Conservation (phyloP, 2,888 invertebrate genomes). For the Pseudanteris insignis region DNA sequence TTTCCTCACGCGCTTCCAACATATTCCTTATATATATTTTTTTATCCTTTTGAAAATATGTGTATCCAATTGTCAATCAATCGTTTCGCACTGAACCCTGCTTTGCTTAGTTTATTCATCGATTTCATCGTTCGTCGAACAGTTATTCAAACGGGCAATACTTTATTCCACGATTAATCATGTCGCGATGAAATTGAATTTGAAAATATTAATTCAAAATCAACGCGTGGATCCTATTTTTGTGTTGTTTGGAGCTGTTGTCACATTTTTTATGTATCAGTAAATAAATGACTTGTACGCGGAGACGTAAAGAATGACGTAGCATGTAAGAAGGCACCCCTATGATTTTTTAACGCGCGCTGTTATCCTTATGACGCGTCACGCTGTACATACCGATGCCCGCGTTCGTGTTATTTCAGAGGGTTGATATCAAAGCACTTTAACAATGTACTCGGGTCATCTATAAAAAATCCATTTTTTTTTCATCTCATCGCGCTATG, state of each 20-base stretch:
- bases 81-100: conserved; percentile 15
- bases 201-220: too few species aligned
- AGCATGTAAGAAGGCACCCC: conserved; percentile 50
- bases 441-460: conserved; percentile 52
- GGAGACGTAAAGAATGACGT: conserved; percentile 35
- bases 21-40: conserved; percentile 30
- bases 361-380: conserved; percentile 53
- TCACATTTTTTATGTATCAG: neutral
- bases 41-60: conserved; percentile 38
- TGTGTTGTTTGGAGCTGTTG: too few species aligned
- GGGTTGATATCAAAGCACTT: conserved; percentile 54
- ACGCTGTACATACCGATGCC: conserved; percentile 35
- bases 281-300: conserved; percentile 23
- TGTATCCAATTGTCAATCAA: conserved; percentile 42
- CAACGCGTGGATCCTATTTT: too few species aligned
- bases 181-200: too few species aligned
- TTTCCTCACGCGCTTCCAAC: conserved; percentile 23
- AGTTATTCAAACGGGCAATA: too few species aligned
- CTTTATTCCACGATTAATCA: too few species aligned
- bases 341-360: conserved; percentile 55
- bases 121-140: too few species aligned
- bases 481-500: too few species aligned
- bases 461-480: conserved; percentile 22
- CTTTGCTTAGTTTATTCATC: conserved; percentile 3
- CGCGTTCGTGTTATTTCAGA: conserved; percentile 54